Evolutionary conservation across 2,113 vertebrate species (phyloP).

Genomic region (Gymnarchus niloticus): DNA sequence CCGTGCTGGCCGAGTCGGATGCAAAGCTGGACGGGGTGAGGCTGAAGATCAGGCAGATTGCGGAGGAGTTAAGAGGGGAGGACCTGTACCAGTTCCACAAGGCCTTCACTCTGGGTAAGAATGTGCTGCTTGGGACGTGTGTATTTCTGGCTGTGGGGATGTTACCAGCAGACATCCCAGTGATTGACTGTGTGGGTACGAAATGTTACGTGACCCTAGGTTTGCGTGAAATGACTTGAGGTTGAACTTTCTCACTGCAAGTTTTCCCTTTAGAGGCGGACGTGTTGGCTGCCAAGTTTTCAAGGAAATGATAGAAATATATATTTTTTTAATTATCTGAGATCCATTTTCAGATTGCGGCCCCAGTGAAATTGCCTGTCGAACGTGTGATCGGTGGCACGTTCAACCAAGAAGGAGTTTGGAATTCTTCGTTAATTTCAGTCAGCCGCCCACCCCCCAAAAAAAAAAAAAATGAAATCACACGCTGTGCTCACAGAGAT

Average conservation of each 20-base stretch:
- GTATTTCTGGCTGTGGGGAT: too few relatives aligned
- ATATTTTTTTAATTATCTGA: background rate
- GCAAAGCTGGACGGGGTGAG: slow-evolving; percentile 77
- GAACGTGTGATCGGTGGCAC: background rate
- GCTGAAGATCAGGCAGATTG: slow-evolving; percentile 82
- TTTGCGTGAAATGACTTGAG: background rate
- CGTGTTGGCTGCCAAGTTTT: background rate
- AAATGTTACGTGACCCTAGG: background rate
- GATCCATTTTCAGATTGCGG: background rate
- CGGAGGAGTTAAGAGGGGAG: slow-evolving; percentile 84
- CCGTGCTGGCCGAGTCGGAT: slow-evolving; percentile 81
- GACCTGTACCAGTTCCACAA: slow-evolving; percentile 89
- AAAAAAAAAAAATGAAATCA: background rate
- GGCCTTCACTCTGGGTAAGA: slow-evolving; percentile 83
- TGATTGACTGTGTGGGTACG: background rate
- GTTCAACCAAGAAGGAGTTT: background rate
- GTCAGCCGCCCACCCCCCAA: background rate
- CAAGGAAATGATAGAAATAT: background rate
- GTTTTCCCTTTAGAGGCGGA: background rate
- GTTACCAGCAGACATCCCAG: background rate
- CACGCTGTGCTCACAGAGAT: background rate
- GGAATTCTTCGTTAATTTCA: background rate
- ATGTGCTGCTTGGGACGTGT: rapidly evolving
- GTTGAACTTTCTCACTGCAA: background rate
- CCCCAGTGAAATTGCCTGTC: background rate